Base-by-base conservation (phyloP, 2,888 invertebrate genomes). In the Yponomeuta evonymella region DNA sequence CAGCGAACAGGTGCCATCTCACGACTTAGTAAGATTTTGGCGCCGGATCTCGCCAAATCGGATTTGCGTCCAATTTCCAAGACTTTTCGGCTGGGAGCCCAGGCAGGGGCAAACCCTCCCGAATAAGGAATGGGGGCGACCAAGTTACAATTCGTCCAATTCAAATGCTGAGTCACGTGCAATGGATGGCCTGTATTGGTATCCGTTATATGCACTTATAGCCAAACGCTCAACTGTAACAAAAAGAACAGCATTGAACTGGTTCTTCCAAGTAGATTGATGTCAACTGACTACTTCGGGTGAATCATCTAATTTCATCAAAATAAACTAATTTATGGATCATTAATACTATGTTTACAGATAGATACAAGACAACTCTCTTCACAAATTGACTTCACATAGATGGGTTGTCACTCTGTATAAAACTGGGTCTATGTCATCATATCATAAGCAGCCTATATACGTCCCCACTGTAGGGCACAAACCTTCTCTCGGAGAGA, bases 11-110 rank as follows among this genome's bases (percentile, higher is more conserved):
- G 80, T 82, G 81, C 81, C 75, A 78, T 81, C 80, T 78, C 77
- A 77, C 79, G 75, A 77, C 83, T 83, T 79, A 79, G 75, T 75
- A 80, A 83, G 79, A 84, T 83, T 84, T 82, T 77, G 79, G 79
- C 79, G 76, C 51, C 78, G 75, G 78, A 84, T 83, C 79, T 82
- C 80, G 75, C 83, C 84, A 89, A 89, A 90, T 90, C 89, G 84
- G 89, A 90, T 90, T 90, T 88, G 83, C 86, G 85, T 89, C 86
- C 87, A 89, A 90, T 90, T 89, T 86, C 87, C 85, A 82, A 82
- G 87, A 87, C 88, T 85, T 88, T 86, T 87, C 81, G 79, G 83
- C 83, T 86, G 83, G 84, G 81, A 74, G 73, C 79, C 67, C 78
- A 79, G 79, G 78, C 76, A 79, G 80, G 81, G 78, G 79, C 86